These are phyloP conservation scores for Synergus laeviventris DNA, from an alignment of 2,888 invertebrate genomes.

Conservation along the genomic window DNA sequence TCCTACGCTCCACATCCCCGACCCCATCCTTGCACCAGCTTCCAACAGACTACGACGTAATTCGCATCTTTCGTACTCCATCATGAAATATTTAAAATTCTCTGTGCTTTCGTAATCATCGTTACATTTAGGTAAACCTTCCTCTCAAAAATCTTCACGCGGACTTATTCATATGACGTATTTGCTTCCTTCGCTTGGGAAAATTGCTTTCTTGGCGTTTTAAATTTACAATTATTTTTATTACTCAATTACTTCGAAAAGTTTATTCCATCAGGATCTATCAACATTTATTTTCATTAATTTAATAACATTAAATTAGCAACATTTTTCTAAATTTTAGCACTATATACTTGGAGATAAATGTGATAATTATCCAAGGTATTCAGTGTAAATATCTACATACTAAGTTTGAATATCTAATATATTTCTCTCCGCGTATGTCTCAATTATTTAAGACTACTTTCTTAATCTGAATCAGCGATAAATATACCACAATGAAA, in stretches of 20 bases:
- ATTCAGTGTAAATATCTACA: too few relatives aligned
- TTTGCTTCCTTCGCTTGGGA: background rate
- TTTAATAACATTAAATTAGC: too few relatives aligned
- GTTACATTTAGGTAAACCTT: constrained; percentile 38
- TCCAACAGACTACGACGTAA: constrained; percentile 59
- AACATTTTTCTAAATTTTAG: too few relatives aligned
- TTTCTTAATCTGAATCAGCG: too few relatives aligned
- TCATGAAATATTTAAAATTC: constrained; percentile 69
- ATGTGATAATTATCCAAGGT: too few relatives aligned
- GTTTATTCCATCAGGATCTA: too few relatives aligned
- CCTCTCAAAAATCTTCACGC: background rate
- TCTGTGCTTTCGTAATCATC: constrained; percentile 54
- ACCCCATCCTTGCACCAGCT: constrained; percentile 52
- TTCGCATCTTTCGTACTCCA: constrained; percentile 65
- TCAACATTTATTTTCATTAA: too few relatives aligned
- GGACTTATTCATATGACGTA: background rate
- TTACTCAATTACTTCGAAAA: background rate
- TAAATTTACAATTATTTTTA: background rate
- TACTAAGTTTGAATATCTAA: too few relatives aligned
- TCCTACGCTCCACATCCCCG: constrained; percentile 46
- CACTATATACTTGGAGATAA: too few relatives aligned
- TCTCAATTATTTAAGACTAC: too few relatives aligned
- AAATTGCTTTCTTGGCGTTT: background rate
- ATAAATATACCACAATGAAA: too few relatives aligned
- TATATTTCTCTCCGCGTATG: too few relatives aligned